These are phyloP conservation scores for Oreocharis arfaki DNA, from an alignment of 2,113 vertebrate genomes.

Conservation along the genomic window DNA sequence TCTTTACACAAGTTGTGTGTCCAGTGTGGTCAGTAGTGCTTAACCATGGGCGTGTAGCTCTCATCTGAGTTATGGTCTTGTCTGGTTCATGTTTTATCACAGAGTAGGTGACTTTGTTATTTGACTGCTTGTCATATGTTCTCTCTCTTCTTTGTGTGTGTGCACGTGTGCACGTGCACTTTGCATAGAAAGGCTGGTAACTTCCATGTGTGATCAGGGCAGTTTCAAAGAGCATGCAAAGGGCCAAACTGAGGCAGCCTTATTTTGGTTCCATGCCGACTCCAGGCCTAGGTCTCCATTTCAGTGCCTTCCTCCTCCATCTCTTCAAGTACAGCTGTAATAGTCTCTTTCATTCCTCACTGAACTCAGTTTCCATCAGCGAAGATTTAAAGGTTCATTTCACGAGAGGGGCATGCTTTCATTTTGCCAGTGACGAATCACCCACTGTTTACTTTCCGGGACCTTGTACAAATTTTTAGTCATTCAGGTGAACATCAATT, in stretches of 20 bases:
- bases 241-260: neutral
- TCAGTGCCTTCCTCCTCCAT: neutral
- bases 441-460: constrained; percentile 47
- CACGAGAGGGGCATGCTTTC: neutral
- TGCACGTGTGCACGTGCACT: rapidly evolving
- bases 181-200: neutral
- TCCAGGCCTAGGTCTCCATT: neutral
- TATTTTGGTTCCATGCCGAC: neutral
- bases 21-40: neutral
- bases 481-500: constrained; percentile 46
- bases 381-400: constrained; percentile 38
- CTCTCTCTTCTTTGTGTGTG: neutral
- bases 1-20: neutral
- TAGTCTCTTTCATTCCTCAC: constrained; percentile 11
- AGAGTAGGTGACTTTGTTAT: neutral
- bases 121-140: neutral
- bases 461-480: constrained; percentile 27
- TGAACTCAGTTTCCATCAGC: neutral
- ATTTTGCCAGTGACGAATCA: constrained; percentile 43
- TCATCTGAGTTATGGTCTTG: neutral
- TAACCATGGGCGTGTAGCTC: neutral
- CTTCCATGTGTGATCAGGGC: neutral
- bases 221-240: neutral
- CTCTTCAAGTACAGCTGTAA: neutral
- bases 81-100: neutral